Base-by-base conservation (phyloP, 2,888 invertebrate genomes). In the Ernsta delagoae region DNA sequence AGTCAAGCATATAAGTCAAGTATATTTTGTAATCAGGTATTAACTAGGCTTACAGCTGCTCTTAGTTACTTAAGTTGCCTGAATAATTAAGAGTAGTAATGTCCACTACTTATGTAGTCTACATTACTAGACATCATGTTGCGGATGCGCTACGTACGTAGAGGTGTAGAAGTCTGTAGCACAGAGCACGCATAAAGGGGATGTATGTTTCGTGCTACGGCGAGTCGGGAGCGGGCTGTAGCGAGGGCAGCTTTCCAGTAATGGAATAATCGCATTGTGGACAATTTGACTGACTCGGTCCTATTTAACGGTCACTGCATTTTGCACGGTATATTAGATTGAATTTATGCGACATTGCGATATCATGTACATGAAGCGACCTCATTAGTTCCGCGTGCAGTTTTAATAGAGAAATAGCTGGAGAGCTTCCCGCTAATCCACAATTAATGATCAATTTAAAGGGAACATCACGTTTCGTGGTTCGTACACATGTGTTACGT, bases 251-350 rank as follows among this genome's bases (percentile, higher is more conserved):
- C 81, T 84, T 83, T 79, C 34, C 59, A 61, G 72, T 87, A 90
- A 90, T 87, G 86, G 85, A 89, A 89, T 91, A 90, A 91, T 91
- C 89, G 88, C 86, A 89, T 89, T 90, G 89, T 88, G 89, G 85
- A 85, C 87, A 84, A 88, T 90, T 90, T 88, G 87, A 90, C 88
- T 87, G 88, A 89, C 86, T 88, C 86, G 82, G 80, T 79, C 84
- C 83, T 89, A 87, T 90, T 89, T 88, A 89, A 88, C 84, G 89
- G 83, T 86, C 78, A 78, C 81, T 85, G 88, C 87, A 86, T 89
- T 66, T 66, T 60, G 66, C 50, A 65, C 36, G 67, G 36, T 56
- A 91, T 90, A 90, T 91, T 90, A 90, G 83, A 80, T 75, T 76
- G 85, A 87, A 90, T 91, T 92, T 90, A 90, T 91, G n/a, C n/a